Percentiles rank a stretch among this genome's conserved stretches.
These are phyloP conservation scores for Panthera uncia DNA, from an alignment of 2,113 vertebrate genomes.

Conservation along the genomic window DNA sequence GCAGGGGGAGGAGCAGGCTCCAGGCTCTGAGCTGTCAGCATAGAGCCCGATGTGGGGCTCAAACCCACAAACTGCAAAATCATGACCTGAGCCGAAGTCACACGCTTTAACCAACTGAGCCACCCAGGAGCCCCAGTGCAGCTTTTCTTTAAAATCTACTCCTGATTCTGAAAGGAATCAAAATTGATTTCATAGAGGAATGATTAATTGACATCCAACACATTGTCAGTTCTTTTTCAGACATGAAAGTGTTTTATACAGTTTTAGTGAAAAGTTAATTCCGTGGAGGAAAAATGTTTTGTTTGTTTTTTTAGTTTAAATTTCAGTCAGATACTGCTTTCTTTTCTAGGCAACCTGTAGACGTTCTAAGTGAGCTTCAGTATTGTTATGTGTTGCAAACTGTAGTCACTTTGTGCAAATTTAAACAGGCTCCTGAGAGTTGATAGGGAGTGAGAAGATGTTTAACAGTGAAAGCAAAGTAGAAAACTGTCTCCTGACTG, in stretches of 20 bases:
- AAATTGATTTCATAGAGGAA: background rate
- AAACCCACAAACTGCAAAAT: too few species aligned
- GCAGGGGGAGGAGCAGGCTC: too few species aligned
- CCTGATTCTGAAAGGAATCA: background rate
- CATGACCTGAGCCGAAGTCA: too few species aligned
- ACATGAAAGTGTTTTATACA: background rate
- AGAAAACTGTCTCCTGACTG: background rate
- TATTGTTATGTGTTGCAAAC: background rate
- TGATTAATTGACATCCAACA: background rate
- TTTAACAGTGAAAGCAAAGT: background rate
- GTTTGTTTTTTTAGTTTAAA: background rate
- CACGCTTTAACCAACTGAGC: too few species aligned
- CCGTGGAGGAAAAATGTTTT: background rate
- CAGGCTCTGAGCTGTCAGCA: too few species aligned
- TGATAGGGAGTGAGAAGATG: background rate
- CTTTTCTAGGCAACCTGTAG: background rate
- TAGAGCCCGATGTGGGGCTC: too few species aligned
- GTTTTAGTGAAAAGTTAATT: background rate
- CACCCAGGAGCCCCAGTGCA: background rate
- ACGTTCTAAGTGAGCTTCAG: background rate
- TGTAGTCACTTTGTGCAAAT: background rate
- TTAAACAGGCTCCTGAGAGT: slow-evolving; percentile 3
- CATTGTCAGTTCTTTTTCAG: background rate
- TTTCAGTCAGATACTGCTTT: background rate
- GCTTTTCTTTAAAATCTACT: background rate